Evolutionary conservation across 2,113 vertebrate genomes (phyloP), one percentile per base, ranked within the genome.

Genomic region (Xiphophorus hellerii): DNA sequence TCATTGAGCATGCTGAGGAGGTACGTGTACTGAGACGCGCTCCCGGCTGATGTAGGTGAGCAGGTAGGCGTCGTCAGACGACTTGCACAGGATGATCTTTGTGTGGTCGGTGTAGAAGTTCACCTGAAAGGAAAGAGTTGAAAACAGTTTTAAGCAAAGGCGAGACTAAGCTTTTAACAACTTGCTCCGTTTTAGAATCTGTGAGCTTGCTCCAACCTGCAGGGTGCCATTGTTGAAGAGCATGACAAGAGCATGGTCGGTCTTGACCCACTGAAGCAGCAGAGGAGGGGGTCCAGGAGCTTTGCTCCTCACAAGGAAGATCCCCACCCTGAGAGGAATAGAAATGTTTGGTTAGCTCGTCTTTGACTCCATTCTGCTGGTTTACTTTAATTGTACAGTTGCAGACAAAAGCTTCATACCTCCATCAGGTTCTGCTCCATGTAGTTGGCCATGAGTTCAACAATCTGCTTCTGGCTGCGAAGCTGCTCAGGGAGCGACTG

Each of bases 401-500:
- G 1, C 25, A 58, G 51, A 54, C 15, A 17, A 51, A 54, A 54
- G 51, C 29, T 62, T 39, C 66, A 48, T 76, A 97, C 98, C 96
- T 99, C 98, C 97, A 99, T 96, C 29, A 99, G 95, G 85, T 96
- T 96, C 85, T 97, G 96, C 68, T 99, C 97, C 98, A 99, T 99
- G 89, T 99, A 99, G 80, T 96, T 97, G 0, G 97, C 94, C 64
- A 99, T 98, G 67, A 98, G 97, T 39, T 94, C 94, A 51, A 99
- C 92, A 66, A 99, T 94, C 73, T 96, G 94, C 90, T 97, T 96
- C 93, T 97, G 97, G 77, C 92, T 93, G 86, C 94, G 96, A 71
- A 99, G 95, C 92, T 97, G 96, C 88, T 95, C 96, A 0, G 98
- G 98, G 33, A 98, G 93, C 10, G 96, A 83, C 0, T 89, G 85